Conservation (phyloP, 2,888 invertebrate genomes). For the Apodemia zela region DNA sequence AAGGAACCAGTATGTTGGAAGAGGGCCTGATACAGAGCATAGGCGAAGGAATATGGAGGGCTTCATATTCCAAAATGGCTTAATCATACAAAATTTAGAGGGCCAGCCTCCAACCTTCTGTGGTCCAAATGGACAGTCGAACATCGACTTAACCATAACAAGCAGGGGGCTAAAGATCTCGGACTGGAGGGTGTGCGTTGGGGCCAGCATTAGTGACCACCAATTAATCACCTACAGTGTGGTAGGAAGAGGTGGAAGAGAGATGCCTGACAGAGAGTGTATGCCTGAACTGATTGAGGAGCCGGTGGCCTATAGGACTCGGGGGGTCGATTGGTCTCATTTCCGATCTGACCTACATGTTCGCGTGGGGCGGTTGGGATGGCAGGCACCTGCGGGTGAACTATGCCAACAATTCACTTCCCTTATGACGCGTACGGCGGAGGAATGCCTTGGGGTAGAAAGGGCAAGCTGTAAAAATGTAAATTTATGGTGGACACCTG, state of each 20-base stretch:
- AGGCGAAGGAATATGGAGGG: not conserved
- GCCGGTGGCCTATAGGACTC: not conserved
- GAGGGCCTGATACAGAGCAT: not conserved
- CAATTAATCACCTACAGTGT: not conserved
- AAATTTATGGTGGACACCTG: no score
- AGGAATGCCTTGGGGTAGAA: no score
- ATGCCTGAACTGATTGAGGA: not conserved
- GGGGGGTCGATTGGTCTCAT: not conserved
- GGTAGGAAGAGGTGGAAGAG: not conserved
- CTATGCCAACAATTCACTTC: no score
- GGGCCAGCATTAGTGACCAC: not conserved
- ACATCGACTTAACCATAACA: constrained; percentile 37
- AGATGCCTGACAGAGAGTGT: not conserved
- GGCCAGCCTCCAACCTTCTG: constrained; percentile 30
- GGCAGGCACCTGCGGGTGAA: no score
- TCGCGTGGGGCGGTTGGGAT: not conserved
- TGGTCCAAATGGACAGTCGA: constrained; percentile 30
- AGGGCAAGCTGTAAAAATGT: no score
- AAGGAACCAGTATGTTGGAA: no score
- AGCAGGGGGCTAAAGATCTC: no score
- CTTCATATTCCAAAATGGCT: constrained; percentile 23
- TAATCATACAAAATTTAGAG: constrained; percentile 22
- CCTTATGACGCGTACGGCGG: no score
- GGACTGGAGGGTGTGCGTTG: not conserved
- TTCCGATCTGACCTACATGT: no score